A percentile compares a stretch with the other conserved stretches of the same genome.
Conservation (phyloP, 2,888 invertebrate genomes). For the Sinodicranocentrus sp. region DNA sequence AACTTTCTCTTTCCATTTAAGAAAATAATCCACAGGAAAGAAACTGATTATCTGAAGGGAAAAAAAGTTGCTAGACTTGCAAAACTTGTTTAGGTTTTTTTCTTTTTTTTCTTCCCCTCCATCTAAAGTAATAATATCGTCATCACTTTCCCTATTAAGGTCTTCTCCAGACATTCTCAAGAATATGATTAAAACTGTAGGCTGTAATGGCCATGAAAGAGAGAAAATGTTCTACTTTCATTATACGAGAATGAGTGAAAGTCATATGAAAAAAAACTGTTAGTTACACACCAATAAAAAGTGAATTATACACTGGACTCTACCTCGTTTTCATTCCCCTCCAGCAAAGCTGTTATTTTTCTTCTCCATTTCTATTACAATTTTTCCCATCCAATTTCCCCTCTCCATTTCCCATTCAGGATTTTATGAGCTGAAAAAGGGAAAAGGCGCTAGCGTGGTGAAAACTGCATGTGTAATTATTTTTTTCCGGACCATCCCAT, state of each 20-base stretch:
- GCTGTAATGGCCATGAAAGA: too few species aligned
- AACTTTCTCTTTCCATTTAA: too few species aligned
- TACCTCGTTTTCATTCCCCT: not conserved
- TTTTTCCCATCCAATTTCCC: too few species aligned
- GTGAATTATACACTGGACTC: conserved; percentile 14
- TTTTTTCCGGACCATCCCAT: conserved; percentile 9
- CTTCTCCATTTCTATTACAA: not conserved
- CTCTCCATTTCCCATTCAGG: not conserved
- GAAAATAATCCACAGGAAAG: not conserved
- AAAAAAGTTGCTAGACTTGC: too few species aligned
- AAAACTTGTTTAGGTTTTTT: too few species aligned
- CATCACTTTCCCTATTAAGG: too few species aligned
- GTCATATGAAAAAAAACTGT: too few species aligned
- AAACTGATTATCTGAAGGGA: conserved; percentile 12
- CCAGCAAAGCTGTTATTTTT: not conserved
- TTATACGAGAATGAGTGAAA: too few species aligned
- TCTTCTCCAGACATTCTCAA: too few species aligned
- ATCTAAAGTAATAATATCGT: not conserved
- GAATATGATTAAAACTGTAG: too few species aligned
- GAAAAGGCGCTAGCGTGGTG: conserved; percentile 9
- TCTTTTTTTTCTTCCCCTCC: conserved; percentile 8
- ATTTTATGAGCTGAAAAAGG: not conserved
- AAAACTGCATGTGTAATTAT: conserved; percentile 30
- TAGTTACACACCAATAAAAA: conserved; percentile 25
- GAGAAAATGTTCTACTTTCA: too few species aligned